A percentile compares a stretch with the other conserved stretches of the same genome.
These are phyloP conservation scores for Origma solitaria DNA, from an alignment of 2,113 vertebrate genomes.

Conservation along the genomic window DNA sequence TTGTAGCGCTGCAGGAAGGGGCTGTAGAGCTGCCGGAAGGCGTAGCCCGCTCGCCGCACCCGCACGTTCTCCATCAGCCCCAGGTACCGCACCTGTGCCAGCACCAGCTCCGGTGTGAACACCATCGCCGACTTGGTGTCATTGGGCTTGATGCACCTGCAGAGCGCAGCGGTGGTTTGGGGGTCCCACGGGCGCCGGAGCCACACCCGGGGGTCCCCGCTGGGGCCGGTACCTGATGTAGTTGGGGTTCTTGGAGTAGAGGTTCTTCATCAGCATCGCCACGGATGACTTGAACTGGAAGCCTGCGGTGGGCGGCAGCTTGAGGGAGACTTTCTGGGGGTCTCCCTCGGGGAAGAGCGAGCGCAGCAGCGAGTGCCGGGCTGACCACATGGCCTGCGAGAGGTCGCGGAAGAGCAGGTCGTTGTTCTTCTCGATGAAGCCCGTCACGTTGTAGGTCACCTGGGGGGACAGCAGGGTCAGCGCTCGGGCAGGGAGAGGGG, in stretches of 20 bases:
- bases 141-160: slow-evolving; percentile 81
- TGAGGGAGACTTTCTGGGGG: slow-evolving; percentile 70
- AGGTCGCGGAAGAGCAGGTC: slow-evolving; percentile 78
- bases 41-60: slow-evolving; percentile 76
- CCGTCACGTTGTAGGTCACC: slow-evolving; percentile 72
- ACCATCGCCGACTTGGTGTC: slow-evolving; percentile 50
- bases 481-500: rapidly evolving
- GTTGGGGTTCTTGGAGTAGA: slow-evolving; percentile 80
- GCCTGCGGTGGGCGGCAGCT: slow-evolving; percentile 73
- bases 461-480: background rate
- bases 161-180: rapidly evolving
- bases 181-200: rapidly evolving
- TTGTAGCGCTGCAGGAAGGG: slow-evolving; percentile 76
- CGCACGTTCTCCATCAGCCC: slow-evolving; percentile 79
- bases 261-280: slow-evolving; percentile 75
- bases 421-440: slow-evolving; percentile 82
- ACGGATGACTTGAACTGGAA: slow-evolving; percentile 77
- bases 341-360: slow-evolving; percentile 78
- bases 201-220: rapidly evolving
- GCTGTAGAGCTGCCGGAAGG: slow-evolving; percentile 73
- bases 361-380: slow-evolving; percentile 61
- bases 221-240: slow-evolving; percentile 68
- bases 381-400: slow-evolving; percentile 77
- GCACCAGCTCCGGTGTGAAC: slow-evolving; percentile 70
- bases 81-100: slow-evolving; percentile 68